These are phyloP conservation scores for Gymnosoma rotundatum DNA, from an alignment of 2,888 invertebrate genomes.

Conservation along the genomic window DNA sequence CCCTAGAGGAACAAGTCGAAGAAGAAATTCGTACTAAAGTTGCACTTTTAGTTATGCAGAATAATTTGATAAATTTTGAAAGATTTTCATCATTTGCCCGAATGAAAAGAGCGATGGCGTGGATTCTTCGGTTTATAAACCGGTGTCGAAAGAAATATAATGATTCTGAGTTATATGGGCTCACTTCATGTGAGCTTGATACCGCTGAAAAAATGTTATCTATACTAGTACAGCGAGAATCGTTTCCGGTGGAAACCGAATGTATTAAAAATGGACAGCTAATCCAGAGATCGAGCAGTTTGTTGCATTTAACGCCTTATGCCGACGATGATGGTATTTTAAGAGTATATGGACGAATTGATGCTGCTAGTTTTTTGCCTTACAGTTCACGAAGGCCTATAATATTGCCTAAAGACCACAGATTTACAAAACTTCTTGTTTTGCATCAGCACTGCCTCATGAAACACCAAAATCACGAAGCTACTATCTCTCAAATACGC, in stretches of 20 bases:
- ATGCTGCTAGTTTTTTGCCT: constrained; percentile 60
- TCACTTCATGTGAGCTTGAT: constrained; percentile 24
- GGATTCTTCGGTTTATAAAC: background rate
- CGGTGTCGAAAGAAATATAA: background rate
- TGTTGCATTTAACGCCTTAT: constrained; percentile 17
- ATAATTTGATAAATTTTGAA: background rate
- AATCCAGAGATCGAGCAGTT: constrained; percentile 2
- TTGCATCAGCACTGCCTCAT: constrained; percentile 42
- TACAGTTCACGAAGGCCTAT: constrained; percentile 49
- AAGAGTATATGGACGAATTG: constrained; percentile 53
- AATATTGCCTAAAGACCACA: constrained; percentile 60
- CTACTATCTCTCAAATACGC: constrained; percentile 54
- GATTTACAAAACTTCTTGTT: constrained; percentile 47
- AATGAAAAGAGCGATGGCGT: background rate
- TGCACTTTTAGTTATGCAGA: constrained; percentile 24
- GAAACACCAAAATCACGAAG: constrained; percentile 65
- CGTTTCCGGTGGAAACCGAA: background rate
- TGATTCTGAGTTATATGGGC: constrained; percentile 3
- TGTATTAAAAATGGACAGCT: constrained; percentile 15
- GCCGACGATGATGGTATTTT: constrained; percentile 1
- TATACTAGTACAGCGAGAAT: constrained; percentile 1
- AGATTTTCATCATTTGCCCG: background rate
- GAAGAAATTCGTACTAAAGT: constrained; percentile 34
- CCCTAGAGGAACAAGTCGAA: constrained; percentile 12
- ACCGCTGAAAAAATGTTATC: constrained; percentile 5